Evolutionary conservation across 2,113 vertebrate genomes (phyloP), one percentile per base, ranked within the genome.

Genomic region (Leptobrachium leishanense): DNA sequence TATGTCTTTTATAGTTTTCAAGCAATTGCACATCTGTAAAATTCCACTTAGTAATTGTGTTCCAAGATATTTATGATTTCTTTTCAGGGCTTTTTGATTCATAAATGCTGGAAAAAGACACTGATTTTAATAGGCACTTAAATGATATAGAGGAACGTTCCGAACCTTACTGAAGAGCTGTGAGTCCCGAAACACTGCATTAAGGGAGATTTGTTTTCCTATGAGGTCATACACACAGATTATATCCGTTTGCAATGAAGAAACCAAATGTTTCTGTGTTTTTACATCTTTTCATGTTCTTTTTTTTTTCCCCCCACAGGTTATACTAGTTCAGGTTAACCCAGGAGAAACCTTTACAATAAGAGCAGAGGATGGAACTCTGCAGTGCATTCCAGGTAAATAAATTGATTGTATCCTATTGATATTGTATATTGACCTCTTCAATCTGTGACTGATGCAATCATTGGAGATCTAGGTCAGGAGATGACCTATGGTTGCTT

Each of bases 341-440:
- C 97, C 97, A 50, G 97, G 97, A 85, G 97, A 98, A 93, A 98
- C 96, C 78, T 98, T 98, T 76, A 98, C 97, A 86, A 98, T 98
- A 87, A 93, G 96, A 88, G 95, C 95, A 2, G 97, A 98, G 85
- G 97, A 98, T 85, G 97, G 97, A 82, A 97, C 96, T 12, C 90
- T 98, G 85, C 97, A 98, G 88, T 98, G 96, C 93, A 98, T 98
- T 88, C 97, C 96, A 93, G 97, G 97, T 98, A 91, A 92, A 94
- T 8, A 50, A 50, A 50, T 8, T 0, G 46, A 50, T 8, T 5
- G 8, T 50, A 8, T 8, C 46, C 8, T 50, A 5, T 5, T 8
- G 8, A 50, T 50, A 50, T 5, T 50, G 8, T 50, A 5, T 50
- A 50, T 50, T 50, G 46, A 50, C 8, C 8, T 50, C 46, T 8